phyloP scores from a whole-genome alignment of 2,888 invertebrate genomes.

The Polydrusus tereticollis region DNA sequence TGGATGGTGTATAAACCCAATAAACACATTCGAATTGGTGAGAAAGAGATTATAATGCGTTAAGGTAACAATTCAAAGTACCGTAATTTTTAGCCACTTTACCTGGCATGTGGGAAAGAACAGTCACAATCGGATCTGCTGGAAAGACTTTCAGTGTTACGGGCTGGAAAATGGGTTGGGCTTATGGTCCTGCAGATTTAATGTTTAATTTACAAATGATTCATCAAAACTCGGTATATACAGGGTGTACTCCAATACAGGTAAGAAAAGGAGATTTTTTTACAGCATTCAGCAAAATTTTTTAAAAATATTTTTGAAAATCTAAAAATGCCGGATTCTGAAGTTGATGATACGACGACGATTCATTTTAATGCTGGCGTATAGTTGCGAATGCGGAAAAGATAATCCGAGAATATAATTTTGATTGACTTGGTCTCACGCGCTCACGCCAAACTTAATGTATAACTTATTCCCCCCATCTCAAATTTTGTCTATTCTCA shows the following conservation, averaged over 20 bases:
- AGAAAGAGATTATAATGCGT: too few relatives aligned
- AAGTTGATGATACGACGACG: too few relatives aligned
- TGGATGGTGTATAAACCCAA: constrained; percentile 92
- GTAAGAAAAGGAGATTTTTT: too few relatives aligned
- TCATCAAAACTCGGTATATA: constrained; percentile 96
- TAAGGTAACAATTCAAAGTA: too few relatives aligned
- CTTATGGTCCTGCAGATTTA: constrained; percentile 87
- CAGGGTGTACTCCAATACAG: constrained; percentile 89
- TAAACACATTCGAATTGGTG: constrained; percentile 92
- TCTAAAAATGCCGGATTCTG: too few relatives aligned
- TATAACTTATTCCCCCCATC: too few relatives aligned
- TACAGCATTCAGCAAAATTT: not conserved
- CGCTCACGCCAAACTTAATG: too few relatives aligned
- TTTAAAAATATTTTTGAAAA: not conserved
- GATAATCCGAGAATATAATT: too few relatives aligned
- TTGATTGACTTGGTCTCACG: too few relatives aligned
- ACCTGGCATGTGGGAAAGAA: constrained; percentile 98
- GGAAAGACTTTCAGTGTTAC: constrained; percentile 99
- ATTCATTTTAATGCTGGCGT: too few relatives aligned
- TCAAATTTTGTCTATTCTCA: too few relatives aligned
- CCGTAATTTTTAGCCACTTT: constrained; percentile 78
- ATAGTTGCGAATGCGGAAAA: too few relatives aligned
- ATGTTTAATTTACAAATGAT: constrained; percentile 87
- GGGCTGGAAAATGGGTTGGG: constrained; percentile 98
- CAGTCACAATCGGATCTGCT: constrained; percentile 96